Evolutionary conservation across 2,797 vertebrate species (phyloP).

Genomic region (Florisuga fusca): DNA sequence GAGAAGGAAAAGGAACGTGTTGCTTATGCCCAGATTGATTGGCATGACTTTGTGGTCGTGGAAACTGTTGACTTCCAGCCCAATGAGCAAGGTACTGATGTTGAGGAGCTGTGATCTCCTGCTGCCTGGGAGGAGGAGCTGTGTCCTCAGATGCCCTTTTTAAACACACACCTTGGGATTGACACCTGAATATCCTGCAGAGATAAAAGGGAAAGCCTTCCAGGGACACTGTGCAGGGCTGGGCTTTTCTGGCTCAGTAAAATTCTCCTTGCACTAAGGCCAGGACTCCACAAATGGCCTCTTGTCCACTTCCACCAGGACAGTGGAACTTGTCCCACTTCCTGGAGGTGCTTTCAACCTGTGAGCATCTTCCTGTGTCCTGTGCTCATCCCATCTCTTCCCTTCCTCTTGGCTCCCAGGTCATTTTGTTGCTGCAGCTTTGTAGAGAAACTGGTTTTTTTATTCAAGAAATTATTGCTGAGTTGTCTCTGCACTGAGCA

Average conservation of each 20-base stretch:
- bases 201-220: not conserved
- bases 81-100: slow-evolving; percentile 90
- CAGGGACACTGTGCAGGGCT: not conserved
- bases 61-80: slow-evolving; percentile 99
- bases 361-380: fast-evolving
- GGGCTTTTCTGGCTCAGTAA: not conserved
- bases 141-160: not conserved
- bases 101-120: not conserved
- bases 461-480: not conserved
- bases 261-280: not conserved
- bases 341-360: not conserved
- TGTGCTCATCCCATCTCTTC: not conserved
- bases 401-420: not conserved
- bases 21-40: slow-evolving; percentile 97
- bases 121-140: not conserved
- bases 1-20: slow-evolving; percentile 96
- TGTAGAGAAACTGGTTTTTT: not conserved
- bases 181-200: not conserved
- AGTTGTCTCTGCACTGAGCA: not conserved
- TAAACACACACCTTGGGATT: fast-evolving
- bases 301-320: not conserved
- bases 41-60: slow-evolving; percentile 99
- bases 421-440: not conserved
- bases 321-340: not conserved
- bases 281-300: not conserved